Evolutionary conservation across 2,113 vertebrate genomes (phyloP).

Genomic region (Onychostruthus taczanowskii): DNA sequence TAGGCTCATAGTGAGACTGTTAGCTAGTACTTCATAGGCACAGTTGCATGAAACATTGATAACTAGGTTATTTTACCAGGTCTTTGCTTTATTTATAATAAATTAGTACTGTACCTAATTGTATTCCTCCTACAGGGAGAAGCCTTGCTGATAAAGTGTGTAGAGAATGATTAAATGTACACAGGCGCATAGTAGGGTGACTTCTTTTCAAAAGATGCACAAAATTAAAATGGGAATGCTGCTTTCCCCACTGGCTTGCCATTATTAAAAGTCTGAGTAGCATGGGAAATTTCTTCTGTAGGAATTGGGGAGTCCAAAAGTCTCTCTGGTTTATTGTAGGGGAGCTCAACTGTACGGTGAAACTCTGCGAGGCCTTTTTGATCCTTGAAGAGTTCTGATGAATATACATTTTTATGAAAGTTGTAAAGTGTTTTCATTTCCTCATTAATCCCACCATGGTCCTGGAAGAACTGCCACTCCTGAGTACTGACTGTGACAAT

Average conservation of each 20-base stretch:
- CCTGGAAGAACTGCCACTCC: conserved; percentile 68
- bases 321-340: conserved; percentile 69
- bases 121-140: conserved; percentile 67
- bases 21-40: conserved; percentile 50
- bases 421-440: conserved; percentile 70
- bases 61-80: conserved; percentile 67
- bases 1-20: conserved; percentile 28
- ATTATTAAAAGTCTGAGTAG: conserved; percentile 75
- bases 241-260: conserved; percentile 61
- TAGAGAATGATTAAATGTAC: conserved; percentile 66
- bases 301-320: conserved; percentile 54
- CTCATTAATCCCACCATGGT: conserved; percentile 67
- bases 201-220: conserved; percentile 68
- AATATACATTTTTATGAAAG: conserved; percentile 73
- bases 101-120: conserved; percentile 71
- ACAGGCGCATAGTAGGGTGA: conserved; percentile 49
- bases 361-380: conserved; percentile 76
- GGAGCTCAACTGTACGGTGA: conserved; percentile 70
- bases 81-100: conserved; percentile 51
- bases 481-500: conserved; percentile 63
- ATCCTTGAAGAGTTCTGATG: conserved; percentile 75
- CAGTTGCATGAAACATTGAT: conserved; percentile 53
- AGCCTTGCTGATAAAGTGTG: conserved; percentile 63
- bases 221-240: conserved; percentile 73
- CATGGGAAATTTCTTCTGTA: conserved; percentile 72